phyloP scores from a whole-genome alignment of 1,140 invertebrate genomes.

The Arctopsyche grandis region DNA sequence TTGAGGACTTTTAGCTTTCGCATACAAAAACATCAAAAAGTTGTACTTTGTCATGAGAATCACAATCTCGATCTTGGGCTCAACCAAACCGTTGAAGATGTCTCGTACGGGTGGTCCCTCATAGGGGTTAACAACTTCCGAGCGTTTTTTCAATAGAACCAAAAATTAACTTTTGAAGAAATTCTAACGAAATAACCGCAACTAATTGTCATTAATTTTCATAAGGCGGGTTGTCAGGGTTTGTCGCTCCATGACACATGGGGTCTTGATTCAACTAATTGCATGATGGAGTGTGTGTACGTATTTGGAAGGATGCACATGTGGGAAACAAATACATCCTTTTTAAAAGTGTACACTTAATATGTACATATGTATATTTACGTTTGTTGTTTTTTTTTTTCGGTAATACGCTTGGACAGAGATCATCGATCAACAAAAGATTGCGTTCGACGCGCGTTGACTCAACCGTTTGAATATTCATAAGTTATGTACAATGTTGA shows the following conservation, averaged over 20 bases:
- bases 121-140: background rate
- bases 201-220: constrained; percentile 40
- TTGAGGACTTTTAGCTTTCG: background rate
- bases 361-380: background rate
- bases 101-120: background rate
- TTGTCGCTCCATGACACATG: constrained; percentile 35
- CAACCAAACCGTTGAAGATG: background rate
- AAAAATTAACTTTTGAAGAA: background rate
- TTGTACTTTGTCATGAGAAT: background rate
- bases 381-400: background rate
- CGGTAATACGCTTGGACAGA: background rate
- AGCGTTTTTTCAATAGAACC: background rate
- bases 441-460: background rate
- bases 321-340: constrained; percentile 4
- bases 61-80: background rate
- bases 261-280: constrained; percentile 46
- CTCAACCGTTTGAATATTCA: too few species aligned
- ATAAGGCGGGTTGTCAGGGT: constrained; percentile 34
- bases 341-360: constrained; percentile 1
- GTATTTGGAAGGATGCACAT: constrained; percentile 11
- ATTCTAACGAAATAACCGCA: background rate
- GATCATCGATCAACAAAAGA: constrained; percentile 20
- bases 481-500: too few species aligned
- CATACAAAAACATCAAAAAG: background rate
- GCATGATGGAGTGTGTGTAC: constrained; percentile 36